Conservation (phyloP, 92 coral and sea anemone species). For the Montipora capitata region DNA sequence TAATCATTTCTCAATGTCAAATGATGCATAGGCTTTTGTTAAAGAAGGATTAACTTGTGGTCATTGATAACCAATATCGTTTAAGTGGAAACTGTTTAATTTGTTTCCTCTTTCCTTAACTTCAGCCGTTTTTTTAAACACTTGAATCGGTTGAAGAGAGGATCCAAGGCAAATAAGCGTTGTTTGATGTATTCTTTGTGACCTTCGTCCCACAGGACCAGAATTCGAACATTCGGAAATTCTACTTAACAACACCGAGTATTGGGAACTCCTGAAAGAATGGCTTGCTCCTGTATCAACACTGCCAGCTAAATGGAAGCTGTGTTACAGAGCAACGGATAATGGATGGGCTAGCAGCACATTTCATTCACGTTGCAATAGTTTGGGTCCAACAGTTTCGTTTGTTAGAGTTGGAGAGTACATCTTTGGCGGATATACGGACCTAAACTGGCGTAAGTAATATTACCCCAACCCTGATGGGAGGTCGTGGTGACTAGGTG, state of each 20-base stretch:
- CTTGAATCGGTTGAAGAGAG: too few relatives aligned
- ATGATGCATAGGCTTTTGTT: too few relatives aligned
- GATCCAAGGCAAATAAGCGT: too few relatives aligned
- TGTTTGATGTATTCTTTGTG: not conserved
- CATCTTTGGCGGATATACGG: constrained; percentile 88
- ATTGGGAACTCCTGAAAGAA: constrained; percentile 70
- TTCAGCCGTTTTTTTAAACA: too few relatives aligned
- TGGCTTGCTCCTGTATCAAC: constrained; percentile 83
- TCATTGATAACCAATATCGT: too few relatives aligned
- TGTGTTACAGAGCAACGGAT: constrained; percentile 70
- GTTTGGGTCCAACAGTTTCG: constrained; percentile 72
- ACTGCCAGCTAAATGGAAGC: constrained; percentile 73
- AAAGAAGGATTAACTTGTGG: too few relatives aligned
- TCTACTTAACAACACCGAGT: constrained; percentile 57
- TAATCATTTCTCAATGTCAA: not conserved
- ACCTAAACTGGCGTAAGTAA: constrained; percentile 81
- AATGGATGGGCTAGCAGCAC: constrained; percentile 83
- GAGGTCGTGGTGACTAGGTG: too few relatives aligned
- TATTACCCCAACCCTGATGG: too few relatives aligned
- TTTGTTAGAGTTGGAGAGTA: constrained; percentile 73
- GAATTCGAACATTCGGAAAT: constrained; percentile 68
- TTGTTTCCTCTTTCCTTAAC: too few relatives aligned
- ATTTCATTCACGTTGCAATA: constrained; percentile 79
- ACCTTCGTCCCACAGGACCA: constrained; percentile 44
- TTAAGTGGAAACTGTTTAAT: too few relatives aligned